Conservation (phyloP, 2,113 vertebrate genomes). For the Epinephelus lanceolatus region DNA sequence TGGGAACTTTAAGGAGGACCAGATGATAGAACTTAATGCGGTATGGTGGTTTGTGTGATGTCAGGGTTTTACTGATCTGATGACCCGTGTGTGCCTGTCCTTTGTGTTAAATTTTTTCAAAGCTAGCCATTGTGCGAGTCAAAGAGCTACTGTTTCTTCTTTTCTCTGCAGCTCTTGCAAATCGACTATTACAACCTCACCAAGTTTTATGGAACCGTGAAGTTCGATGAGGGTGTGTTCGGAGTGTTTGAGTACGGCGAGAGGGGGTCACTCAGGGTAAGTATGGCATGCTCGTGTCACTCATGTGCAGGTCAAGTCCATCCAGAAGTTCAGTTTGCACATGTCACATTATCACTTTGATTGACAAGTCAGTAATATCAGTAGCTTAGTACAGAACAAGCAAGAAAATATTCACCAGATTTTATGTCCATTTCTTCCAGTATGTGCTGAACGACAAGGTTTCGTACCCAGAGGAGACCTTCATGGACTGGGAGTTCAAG, state of each 20-base stretch:
- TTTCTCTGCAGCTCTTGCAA: constrained; percentile 87
- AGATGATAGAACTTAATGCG: constrained; percentile 93
- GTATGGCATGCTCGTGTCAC: constrained; percentile 17
- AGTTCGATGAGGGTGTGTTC: constrained; percentile 90
- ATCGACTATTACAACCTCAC: constrained; percentile 97
- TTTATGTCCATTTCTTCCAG: constrained; percentile 74
- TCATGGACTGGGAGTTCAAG: constrained; percentile 99
- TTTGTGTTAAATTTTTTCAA: constrained; percentile 29
- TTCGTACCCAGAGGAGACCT: constrained; percentile 96
- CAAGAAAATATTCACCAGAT: neutral
- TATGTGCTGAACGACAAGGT: constrained; percentile 95
- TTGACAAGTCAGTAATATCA: neutral
- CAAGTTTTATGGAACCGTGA: constrained; percentile 98
- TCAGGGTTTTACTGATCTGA: too few relatives aligned
- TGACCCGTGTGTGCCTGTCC: neutral
- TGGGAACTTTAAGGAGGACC: constrained; percentile 91
- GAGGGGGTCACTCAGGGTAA: constrained; percentile 93
- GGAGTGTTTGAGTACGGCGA: constrained; percentile 95
- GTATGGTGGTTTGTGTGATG: constrained; percentile 73
- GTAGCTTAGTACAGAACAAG: neutral
- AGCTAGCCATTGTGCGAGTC: neutral
- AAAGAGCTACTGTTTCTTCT: neutral
- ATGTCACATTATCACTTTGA: neutral
- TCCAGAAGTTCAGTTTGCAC: neutral
- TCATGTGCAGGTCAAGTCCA: neutral